Percentiles rank a stretch among this genome's conserved stretches.
Evolutionary conservation across 2,797 vertebrate genomes (phyloP).

Genomic region (Hydrocynus forskahlii): DNA sequence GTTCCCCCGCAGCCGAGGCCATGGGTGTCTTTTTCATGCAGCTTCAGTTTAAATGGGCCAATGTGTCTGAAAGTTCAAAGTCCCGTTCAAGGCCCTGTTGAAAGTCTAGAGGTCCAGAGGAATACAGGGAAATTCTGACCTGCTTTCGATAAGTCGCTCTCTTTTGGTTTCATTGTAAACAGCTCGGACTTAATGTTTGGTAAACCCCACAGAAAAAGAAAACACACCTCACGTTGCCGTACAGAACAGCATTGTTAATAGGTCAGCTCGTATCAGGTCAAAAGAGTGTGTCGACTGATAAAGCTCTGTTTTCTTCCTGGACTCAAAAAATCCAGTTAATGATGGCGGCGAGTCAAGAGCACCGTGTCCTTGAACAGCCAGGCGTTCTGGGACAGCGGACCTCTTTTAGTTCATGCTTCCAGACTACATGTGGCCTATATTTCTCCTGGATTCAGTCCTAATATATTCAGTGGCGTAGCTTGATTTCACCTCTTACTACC

Average conservation of each 20-base stretch:
- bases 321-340: background rate
- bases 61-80: background rate
- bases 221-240: background rate
- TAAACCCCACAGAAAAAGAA: background rate
- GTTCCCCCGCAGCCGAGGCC: background rate
- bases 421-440: background rate
- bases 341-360: background rate
- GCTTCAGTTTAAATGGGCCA: background rate
- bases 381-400: background rate
- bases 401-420: background rate
- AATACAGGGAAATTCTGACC: background rate
- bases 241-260: background rate
- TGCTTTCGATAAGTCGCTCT: background rate
- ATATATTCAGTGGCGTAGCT: no score
- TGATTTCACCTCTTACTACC: no score
- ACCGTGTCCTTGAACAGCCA: background rate
- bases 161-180: background rate
- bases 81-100: background rate
- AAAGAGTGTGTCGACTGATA: background rate
- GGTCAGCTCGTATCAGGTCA: conserved; percentile 28
- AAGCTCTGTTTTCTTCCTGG: background rate
- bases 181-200: background rate
- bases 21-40: conserved; percentile 14
- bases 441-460: background rate
- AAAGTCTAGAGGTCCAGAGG: conserved; percentile 2